Base-by-base conservation (phyloP, 1,140 invertebrate genomes). In the Anthonomus grandis region DNA sequence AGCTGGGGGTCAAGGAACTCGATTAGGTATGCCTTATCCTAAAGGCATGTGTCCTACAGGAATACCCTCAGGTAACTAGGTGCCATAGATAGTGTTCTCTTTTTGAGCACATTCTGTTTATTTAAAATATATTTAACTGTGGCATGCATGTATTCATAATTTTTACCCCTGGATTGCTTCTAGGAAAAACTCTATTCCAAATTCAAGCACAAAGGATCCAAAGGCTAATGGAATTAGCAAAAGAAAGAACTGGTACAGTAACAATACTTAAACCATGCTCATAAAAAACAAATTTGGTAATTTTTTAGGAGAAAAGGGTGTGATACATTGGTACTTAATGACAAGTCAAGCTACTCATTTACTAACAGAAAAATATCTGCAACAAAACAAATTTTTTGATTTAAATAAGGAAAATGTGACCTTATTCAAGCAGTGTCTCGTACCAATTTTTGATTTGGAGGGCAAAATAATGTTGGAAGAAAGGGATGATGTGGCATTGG, bases 21-120 rank as follows among this genome's bases (percentile, higher is more conserved):
- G 97, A 47, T 79, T 99, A 0, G 97, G 97, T 10, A 94, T 97
- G 2, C 78, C 82, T 23, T 88, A 93, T 68, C 97, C 97, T 0
- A 99, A 99, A 79, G 97, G 97, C 49, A 97, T 98, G 91, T 97
- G 89, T 68, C 80, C 93, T 71, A 89, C 98, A 48, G 91, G 88
- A 5, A 76, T 98, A 19, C 91, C 90, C 2, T 60, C 58, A 50
- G 57, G 56, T 57, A 48, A 6, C 2, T 15, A 34, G n/a, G n/a
- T n/a, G n/a, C 4, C 24, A 37, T 5, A 15, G 21, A 50, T 17
- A 3, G 19, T 46, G 12, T 4, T 31, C 45, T 44, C 8, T 9
- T n/a, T 37, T 3, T 38, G 31, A 38, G 24, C 13, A 54, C 25
- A 6, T 45, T 13, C n/a, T 19, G 6, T 34, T 31, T 49, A 49